These are phyloP conservation scores for Hermodice carunculata DNA, from an alignment of 2,888 invertebrate genomes.

Conservation along the genomic window DNA sequence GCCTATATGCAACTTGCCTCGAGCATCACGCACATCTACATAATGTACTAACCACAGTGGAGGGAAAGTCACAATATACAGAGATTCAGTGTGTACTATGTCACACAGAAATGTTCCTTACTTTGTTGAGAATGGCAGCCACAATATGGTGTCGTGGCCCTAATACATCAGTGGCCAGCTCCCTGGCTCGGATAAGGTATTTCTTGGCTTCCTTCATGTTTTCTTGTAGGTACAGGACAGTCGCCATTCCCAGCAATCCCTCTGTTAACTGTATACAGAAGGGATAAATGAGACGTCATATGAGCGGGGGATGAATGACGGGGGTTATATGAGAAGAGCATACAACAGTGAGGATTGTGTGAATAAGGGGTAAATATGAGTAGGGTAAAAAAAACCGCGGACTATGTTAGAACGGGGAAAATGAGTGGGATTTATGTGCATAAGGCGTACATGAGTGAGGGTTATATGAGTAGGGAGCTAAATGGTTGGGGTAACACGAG, in stretches of 20 bases:
- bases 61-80: neutral
- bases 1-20: neutral
- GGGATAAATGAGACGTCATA: neutral
- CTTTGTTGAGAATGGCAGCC: conserved; percentile 52
- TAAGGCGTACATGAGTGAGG: too few relatives aligned
- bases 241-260: conserved; percentile 49
- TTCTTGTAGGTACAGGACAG: conserved; percentile 43
- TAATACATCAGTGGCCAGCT: conserved; percentile 49
- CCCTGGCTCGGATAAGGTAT: conserved; percentile 45
- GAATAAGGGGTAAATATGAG: too few relatives aligned
- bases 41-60: neutral
- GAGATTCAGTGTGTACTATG: neutral
- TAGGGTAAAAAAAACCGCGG: too few relatives aligned
- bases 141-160: conserved; percentile 54
- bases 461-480: too few relatives aligned
- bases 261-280: conserved; percentile 44
- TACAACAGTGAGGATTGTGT: too few relatives aligned
- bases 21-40: neutral
- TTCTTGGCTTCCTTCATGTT: conserved; percentile 48
- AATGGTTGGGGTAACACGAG: too few relatives aligned
- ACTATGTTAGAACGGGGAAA: too few relatives aligned
- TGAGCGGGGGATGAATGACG: too few relatives aligned
- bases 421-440: too few relatives aligned
- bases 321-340: too few relatives aligned
- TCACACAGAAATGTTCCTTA: conserved; percentile 21